phyloP scores from a whole-genome alignment of 2,113 vertebrate species.

The Hemichromis elongatus region DNA sequence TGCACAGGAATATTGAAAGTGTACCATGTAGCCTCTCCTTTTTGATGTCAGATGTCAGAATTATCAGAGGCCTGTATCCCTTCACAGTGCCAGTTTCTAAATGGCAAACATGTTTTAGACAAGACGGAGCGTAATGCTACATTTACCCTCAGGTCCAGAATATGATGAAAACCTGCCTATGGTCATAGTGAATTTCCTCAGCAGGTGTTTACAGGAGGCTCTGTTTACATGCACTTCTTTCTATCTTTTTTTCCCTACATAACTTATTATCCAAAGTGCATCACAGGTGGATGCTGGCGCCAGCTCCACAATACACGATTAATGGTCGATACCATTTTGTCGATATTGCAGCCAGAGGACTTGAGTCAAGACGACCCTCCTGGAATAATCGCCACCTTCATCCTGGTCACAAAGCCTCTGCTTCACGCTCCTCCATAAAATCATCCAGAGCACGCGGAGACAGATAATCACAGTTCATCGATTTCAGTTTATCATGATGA shows the following conservation, averaged over 20 bases:
- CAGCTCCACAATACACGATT: slow-evolving; percentile 8
- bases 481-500: slow-evolving; percentile 37
- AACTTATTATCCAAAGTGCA: slow-evolving; percentile 32
- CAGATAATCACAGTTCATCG: slow-evolving; percentile 31
- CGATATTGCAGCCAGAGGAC: slow-evolving; percentile 36
- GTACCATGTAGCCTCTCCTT: neutral
- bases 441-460: neutral
- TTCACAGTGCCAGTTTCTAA: neutral
- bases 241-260: neutral
- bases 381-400: slow-evolving; percentile 29
- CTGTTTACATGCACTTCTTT: neutral
- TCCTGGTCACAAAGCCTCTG: neutral
- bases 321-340: slow-evolving; percentile 13
- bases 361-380: neutral
- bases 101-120: neutral
- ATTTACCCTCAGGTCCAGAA: neutral
- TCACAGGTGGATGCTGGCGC: neutral
- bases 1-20: neutral
- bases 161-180: neutral
- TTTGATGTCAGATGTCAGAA: neutral
- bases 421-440: neutral
- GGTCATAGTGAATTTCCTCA: slow-evolving; percentile 1
- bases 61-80: neutral
- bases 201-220: slow-evolving; percentile 7
- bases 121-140: neutral